Evolutionary conservation across 1,140 invertebrate species (phyloP), one percentile per base, ranked within the genome.

Genomic region (Polyergus mexicanus): DNA sequence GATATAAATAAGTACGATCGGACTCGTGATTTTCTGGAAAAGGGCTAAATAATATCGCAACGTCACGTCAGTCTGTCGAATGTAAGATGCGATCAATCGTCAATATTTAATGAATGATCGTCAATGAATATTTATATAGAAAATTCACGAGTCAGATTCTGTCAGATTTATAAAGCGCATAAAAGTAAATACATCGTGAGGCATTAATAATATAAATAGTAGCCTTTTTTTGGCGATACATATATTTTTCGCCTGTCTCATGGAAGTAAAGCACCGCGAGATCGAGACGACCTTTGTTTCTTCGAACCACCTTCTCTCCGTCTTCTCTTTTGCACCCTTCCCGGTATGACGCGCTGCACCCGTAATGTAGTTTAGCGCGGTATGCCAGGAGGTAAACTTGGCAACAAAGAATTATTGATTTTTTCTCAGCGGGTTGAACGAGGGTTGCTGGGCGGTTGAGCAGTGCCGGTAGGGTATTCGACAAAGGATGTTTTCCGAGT

Each of bases 401-500:
- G 93, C 93, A 93, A 94, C 94, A 93, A 94, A 94, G 93, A 94
- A 95, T 94, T 95, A 93, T 94, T 93, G 94, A 94, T 94, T 93
- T 94, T 93, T 94, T 93, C 92, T 94, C 91, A 93, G 92, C 92
- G 93, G 90, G 92, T 92, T 94, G 94, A 94, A 94, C 92, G 92
- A 94, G n/a, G n/a, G 94, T 94, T 93, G 92, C 92, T 92, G 93
- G 92, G 92, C 92, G 93, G 92, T 92, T 93, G 93, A 94, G 90
- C 92, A 94, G 92, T 93, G 92, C 93, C 93, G 92, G 91, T 93
- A 93, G 93, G 93, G 93, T 94, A 94, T 94, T 94, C 92, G 93
- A 95, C 94, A 94, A 94, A 95, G 94, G 92, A 94, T 94, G 93
- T 95, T 95, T 94, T 95, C 93, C 93, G 90, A 94, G 93, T 94